Evolutionary conservation across 2,113 vertebrate genomes (phyloP).

Genomic region (Nothobranchius kuhntae): DNA sequence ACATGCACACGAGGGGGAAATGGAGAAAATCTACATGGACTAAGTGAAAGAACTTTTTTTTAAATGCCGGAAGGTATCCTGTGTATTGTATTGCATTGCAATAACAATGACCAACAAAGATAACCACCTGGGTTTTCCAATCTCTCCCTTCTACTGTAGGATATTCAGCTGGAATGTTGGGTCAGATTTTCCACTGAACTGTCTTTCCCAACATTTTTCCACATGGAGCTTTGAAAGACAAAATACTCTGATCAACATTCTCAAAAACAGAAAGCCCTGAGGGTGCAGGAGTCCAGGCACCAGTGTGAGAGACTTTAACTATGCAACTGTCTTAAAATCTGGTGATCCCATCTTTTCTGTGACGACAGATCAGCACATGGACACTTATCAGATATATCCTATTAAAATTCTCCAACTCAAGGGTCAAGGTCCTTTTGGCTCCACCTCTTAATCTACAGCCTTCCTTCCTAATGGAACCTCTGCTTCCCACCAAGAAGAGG

Average conservation of each 20-base stretch:
- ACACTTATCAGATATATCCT: constrained; percentile 6
- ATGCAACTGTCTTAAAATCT: background rate
- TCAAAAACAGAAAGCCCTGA: constrained; percentile 19
- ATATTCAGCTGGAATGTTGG: constrained; percentile 54
- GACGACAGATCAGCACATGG: background rate
- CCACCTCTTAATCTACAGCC: constrained; percentile 42
- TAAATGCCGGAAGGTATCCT: constrained; percentile 14
- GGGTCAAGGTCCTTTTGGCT: constrained; percentile 13
- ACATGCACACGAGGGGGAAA: constrained; percentile 42
- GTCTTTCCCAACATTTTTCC: constrained; percentile 62
- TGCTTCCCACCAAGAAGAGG: constrained; percentile 48
- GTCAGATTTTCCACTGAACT: constrained; percentile 43
- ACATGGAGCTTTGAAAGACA: constrained; percentile 21
- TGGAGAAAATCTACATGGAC: constrained; percentile 60
- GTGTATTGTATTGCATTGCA: constrained; percentile 39
- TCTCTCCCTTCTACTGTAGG: constrained; percentile 11
- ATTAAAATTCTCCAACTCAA: constrained; percentile 27
- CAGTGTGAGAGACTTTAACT: background rate
- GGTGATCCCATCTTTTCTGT: constrained; percentile 5
- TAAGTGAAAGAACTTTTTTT: constrained; percentile 47
- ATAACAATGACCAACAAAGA: constrained; percentile 39
- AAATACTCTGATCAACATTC: constrained; percentile 30
- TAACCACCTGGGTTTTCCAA: constrained; percentile 36
- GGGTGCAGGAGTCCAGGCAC: background rate
- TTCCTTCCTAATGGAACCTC: constrained; percentile 34